Evolutionary conservation across 37 sponge, comb jelly and placozoan genomes (phyloP).

Genomic region (Ianthella basta): DNA sequence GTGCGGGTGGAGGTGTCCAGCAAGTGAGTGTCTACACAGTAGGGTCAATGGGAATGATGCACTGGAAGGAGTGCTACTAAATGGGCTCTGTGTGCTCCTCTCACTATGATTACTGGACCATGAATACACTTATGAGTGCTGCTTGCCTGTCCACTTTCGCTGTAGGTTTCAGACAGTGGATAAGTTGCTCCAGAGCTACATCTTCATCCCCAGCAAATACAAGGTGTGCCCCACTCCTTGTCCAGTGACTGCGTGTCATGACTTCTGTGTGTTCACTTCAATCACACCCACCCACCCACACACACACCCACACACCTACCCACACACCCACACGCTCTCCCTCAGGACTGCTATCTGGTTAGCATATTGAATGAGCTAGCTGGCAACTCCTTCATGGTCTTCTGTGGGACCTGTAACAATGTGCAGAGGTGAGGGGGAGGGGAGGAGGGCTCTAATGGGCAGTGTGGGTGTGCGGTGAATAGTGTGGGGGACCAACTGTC

Average conservation of each 20-base stretch:
- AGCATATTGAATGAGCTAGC: conserved; percentile 96
- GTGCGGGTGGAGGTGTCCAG: conserved; percentile 96
- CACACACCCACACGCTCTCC: no score
- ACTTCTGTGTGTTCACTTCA: no score
- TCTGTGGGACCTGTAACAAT: conserved; percentile 98
- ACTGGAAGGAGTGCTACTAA: background rate
- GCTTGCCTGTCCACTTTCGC: background rate
- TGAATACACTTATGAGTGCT: no score
- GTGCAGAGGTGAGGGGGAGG: conserved; percentile 72
- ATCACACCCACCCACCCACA: no score
- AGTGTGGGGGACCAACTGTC: background rate
- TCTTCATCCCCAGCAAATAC: conserved; percentile 95
- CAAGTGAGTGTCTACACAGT: conserved; percentile 62
- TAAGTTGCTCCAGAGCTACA: conserved; percentile 91
- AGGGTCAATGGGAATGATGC: no score
- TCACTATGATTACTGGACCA: no score
- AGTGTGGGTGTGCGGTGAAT: background rate
- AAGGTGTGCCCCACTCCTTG: conserved; percentile 61
- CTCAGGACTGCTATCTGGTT: conserved; percentile 94
- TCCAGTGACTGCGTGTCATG: no score
- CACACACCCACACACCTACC: no score
- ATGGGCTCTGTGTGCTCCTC: background rate
- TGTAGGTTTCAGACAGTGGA: conserved; percentile 93
- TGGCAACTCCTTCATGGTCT: conserved; percentile 99
- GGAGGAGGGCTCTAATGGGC: no score